These are phyloP conservation scores for Enteromius argenteus DNA, from an alignment of 2,797 vertebrate species.

Conservation along the genomic window DNA sequence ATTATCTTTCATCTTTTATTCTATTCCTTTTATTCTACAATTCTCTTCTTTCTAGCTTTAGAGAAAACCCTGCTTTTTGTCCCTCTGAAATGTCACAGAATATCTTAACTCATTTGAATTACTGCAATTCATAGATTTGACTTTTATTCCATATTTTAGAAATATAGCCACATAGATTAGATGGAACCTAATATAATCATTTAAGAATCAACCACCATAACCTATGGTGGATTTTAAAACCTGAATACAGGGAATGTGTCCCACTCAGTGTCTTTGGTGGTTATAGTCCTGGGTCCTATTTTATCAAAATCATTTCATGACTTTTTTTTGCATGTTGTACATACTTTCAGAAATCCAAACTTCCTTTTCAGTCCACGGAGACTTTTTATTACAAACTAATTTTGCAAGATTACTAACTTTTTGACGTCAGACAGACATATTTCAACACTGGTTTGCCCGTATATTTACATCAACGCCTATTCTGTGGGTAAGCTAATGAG, in stretches of 20 bases:
- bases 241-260: not conserved
- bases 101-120: not conserved
- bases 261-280: not conserved
- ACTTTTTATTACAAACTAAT: not conserved
- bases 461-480: not conserved
- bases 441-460: not conserved
- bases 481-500: not conserved
- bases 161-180: not conserved
- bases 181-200: not conserved
- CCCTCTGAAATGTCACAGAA: not conserved
- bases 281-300: not conserved
- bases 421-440: conserved; percentile 2
- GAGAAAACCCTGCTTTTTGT: not conserved
- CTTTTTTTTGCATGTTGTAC: not conserved
- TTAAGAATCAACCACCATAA: not conserved
- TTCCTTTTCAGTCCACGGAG: not conserved
- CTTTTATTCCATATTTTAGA: not conserved
- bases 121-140: not conserved
- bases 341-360: not conserved
- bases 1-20: not conserved
- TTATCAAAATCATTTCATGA: not conserved
- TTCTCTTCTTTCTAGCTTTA: not conserved
- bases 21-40: not conserved
- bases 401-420: not conserved
- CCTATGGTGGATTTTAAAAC: not conserved